Evolutionary conservation across 1,140 invertebrate species (phyloP), one percentile per base, ranked within the genome.

Genomic region (Phortica variegata): DNA sequence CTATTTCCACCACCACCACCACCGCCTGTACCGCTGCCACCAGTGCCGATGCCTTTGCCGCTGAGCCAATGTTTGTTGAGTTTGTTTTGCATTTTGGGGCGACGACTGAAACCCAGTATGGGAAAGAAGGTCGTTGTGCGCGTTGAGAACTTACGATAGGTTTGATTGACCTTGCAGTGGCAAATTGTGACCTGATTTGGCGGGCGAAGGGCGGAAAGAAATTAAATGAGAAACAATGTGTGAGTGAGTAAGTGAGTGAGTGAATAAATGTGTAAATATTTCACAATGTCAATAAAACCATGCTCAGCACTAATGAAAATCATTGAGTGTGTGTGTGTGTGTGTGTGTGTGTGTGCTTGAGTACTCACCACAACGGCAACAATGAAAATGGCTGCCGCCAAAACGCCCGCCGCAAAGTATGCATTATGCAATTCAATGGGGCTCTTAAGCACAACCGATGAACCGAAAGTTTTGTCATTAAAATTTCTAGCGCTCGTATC

Each of bases 121-220:
- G 73, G 73, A 49, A 76, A 68, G 50, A 77, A 68, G 54, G 70
- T 75, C 45, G 57, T 73, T 45, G 71, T 57, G 50, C 75, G 68
- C 52, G 76, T 73, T 26, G 78, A 77, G 61, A 80, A 82, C 47
- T 79, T 77, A 51, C 81, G 83, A 72, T 87, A 87, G 0, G 85
- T 85, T 66, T 86, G 84, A 75, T 87, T 84, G 44, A 86, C 83
- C 38, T 85, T 82, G 71, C 86, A 87, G 63, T 87, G 85, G 72
- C 85, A 87, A 46, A 86, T 74, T 52, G 71, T 72, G 48, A 74
- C 71, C 71, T 74, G 54, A 12, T 45, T 49, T 34, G 13, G 26
- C n/a, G n/a, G 20, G 15, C n/a, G 31, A 13, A 39, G n/a, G 38
- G 6, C 12, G 12, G 26, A 42, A 0, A 33, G 23, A 38, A 40